A percentile compares a stretch with the other conserved stretches of the same genome.
These are phyloP conservation scores for Magallana angulata DNA, from an alignment of 1,140 invertebrate species.

Conservation along the genomic window DNA sequence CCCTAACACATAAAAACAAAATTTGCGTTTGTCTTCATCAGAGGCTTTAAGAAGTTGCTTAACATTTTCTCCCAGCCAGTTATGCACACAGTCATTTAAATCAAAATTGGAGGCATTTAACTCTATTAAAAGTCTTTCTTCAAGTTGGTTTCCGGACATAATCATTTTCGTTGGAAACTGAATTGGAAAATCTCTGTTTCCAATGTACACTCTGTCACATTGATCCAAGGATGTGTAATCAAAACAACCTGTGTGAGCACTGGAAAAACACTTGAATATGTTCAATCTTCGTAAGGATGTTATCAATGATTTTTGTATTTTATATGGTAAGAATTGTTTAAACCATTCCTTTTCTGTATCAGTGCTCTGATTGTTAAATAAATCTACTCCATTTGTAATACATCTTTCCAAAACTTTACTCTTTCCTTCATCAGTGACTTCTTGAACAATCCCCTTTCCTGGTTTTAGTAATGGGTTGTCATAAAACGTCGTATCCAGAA, in stretches of 20 bases:
- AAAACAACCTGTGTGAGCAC: background rate
- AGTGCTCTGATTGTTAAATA: background rate
- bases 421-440: background rate
- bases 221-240: background rate
- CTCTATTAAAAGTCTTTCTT: background rate
- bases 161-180: background rate
- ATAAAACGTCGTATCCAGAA: background rate
- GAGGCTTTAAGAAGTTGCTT: background rate
- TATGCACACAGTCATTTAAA: background rate
- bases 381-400: background rate
- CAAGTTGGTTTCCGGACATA: background rate
- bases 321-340: background rate
- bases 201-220: background rate
- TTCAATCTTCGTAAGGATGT: background rate
- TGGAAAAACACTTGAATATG: background rate
- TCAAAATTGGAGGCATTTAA: background rate
- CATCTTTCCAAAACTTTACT: background rate
- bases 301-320: background rate
- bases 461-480: background rate
- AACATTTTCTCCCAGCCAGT: background rate
- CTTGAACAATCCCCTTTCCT: background rate
- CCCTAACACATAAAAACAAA: slow-evolving; percentile 10
- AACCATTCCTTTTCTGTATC: background rate
- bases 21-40: background rate
- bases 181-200: background rate